phyloP scores from a whole-genome alignment of 2,113 vertebrate genomes.

The Nothocercus nigrocapillus region DNA sequence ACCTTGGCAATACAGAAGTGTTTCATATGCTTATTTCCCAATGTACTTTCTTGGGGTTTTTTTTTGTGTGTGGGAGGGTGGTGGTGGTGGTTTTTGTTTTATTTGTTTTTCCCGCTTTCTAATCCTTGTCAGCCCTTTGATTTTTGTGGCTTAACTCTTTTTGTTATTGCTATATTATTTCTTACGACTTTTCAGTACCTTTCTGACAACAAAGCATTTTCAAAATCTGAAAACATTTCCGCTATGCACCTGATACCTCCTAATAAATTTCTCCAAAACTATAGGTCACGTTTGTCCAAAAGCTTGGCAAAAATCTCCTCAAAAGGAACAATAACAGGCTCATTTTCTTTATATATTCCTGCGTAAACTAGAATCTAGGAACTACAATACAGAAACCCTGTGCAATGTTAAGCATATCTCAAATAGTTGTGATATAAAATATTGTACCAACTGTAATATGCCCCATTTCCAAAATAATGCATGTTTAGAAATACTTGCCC shows the following conservation, averaged over 20 bases:
- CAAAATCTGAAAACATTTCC: background rate
- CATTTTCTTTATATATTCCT: background rate
- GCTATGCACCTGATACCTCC: background rate
- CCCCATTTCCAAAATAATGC: background rate
- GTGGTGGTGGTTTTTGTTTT: too few relatives aligned
- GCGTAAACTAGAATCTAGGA: background rate
- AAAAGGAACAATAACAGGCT: background rate
- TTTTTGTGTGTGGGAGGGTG: too few relatives aligned
- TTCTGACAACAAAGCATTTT: slow-evolving; percentile 1
- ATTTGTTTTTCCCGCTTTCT: background rate
- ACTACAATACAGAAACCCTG: background rate
- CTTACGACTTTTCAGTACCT: background rate
- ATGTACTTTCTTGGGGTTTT: background rate
- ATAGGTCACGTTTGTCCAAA: background rate
- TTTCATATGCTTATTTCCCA: slow-evolving; percentile 35
- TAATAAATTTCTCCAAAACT: slow-evolving; percentile 5
- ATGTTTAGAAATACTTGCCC: background rate
- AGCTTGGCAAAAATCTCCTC: slow-evolving; percentile 26
- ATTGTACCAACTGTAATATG: background rate
- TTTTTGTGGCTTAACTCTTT: slow-evolving; percentile 32
- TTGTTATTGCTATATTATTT: background rate
- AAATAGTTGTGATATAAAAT: background rate
- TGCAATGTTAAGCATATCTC: background rate
- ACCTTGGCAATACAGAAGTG: slow-evolving; percentile 33
- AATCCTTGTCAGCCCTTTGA: background rate